phyloP scores from a whole-genome alignment of 2,113 vertebrate genomes.

The Saccopteryx bilineata region DNA sequence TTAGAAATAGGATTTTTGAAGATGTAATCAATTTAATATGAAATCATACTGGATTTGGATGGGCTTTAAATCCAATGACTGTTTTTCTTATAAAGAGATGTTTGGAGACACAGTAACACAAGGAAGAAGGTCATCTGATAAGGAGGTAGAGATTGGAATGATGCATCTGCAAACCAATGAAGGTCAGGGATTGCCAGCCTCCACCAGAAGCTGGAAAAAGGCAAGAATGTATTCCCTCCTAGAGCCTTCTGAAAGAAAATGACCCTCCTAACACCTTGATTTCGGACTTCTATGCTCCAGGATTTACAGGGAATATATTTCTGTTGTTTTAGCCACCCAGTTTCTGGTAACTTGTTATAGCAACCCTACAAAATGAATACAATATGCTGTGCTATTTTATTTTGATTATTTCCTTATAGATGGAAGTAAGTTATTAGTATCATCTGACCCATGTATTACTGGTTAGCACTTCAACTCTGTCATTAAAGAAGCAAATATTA shows the following conservation, averaged over 20 bases:
- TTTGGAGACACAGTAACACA: not conserved
- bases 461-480: not conserved
- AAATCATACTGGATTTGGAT: not conserved
- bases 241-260: not conserved
- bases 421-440: not conserved
- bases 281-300: not conserved
- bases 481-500: constrained; percentile 24
- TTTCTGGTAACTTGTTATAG: constrained; percentile 5
- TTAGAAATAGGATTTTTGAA: not conserved
- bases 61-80: not conserved
- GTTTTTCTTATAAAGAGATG: constrained; percentile 10
- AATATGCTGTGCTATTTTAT: not conserved
- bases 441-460: not conserved
- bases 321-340: not conserved
- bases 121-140: not conserved
- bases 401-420: not conserved
- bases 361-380: not conserved
- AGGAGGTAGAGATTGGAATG: not conserved
- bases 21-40: not conserved
- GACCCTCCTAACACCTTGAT: not conserved
- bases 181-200: not conserved
- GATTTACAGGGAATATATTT: not conserved
- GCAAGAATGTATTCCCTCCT: not conserved
- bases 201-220: not conserved
- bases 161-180: not conserved